phyloP scores from a whole-genome alignment of 2,888 invertebrate genomes.

The Allolobophora icterica region DNA sequence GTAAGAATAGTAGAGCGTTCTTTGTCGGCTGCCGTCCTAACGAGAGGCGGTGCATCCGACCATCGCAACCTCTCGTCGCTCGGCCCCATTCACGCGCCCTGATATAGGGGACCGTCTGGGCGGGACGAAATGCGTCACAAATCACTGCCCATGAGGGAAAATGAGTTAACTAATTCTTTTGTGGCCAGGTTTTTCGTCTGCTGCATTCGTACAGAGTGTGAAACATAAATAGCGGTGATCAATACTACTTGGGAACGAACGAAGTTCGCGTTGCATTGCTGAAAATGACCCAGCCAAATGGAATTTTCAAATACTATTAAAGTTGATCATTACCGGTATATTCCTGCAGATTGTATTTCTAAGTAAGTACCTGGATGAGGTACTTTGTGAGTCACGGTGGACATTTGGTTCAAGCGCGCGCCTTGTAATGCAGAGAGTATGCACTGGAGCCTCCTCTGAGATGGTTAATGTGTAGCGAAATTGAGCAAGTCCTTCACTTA shows the following conservation, averaged over 20 bases:
- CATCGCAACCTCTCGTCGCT: not conserved
- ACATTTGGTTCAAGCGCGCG: too few relatives aligned
- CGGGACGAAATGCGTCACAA: not conserved
- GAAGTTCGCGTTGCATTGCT: not conserved
- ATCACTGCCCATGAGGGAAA: not conserved
- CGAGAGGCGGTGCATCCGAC: not conserved
- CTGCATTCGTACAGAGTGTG: not conserved
- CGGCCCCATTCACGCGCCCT: not conserved
- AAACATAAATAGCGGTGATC: not conserved
- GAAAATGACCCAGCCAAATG: not conserved
- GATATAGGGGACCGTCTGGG: not conserved
- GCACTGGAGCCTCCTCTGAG: too few relatives aligned
- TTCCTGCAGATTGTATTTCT: too few relatives aligned
- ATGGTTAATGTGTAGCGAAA: too few relatives aligned
- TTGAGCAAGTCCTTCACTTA: too few relatives aligned
- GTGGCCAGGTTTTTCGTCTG: not conserved
- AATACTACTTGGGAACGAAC: not conserved
- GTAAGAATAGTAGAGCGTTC: conserved; percentile 11
- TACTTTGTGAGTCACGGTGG: too few relatives aligned
- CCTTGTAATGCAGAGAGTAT: too few relatives aligned
- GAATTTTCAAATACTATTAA: too few relatives aligned
- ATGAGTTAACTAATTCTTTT: conserved; percentile 11
- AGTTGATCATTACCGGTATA: too few relatives aligned
- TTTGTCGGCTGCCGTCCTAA: not conserved
- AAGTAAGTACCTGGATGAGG: too few relatives aligned